These are phyloP conservation scores for Laterallus jamaicensis DNA, from an alignment of 2,113 vertebrate species.

Conservation along the genomic window DNA sequence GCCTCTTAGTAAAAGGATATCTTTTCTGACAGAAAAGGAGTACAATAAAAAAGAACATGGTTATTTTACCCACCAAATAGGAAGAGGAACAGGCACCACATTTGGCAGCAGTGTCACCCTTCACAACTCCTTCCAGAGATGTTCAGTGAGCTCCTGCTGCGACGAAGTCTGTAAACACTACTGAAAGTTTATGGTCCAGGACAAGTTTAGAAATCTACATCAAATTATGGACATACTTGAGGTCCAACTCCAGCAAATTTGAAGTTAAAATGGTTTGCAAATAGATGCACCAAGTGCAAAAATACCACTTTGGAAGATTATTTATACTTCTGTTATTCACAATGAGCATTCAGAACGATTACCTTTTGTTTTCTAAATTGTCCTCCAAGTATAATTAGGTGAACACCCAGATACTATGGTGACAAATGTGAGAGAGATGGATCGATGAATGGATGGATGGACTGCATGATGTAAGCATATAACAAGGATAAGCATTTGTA, in stretches of 20 bases:
- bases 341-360: neutral
- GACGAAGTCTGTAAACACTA: neutral
- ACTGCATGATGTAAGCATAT: neutral
- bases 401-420: neutral
- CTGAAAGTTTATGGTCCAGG: neutral
- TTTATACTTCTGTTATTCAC: neutral
- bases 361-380: neutral
- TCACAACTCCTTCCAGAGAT: neutral
- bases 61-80: neutral
- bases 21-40: neutral
- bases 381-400: neutral
- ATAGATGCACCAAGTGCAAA: neutral
- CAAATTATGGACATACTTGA: neutral
- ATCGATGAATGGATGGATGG: neutral
- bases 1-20: neutral
- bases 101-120: fast-evolving
- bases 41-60: neutral
- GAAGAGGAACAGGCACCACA: neutral
- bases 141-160: neutral
- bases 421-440: neutral
- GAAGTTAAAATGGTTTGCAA: neutral
- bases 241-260: neutral
- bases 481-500: neutral
- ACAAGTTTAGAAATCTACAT: neutral
- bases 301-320: neutral